phyloP scores from a whole-genome alignment of 1,140 invertebrate species.

The Sycophaga agraensis region DNA sequence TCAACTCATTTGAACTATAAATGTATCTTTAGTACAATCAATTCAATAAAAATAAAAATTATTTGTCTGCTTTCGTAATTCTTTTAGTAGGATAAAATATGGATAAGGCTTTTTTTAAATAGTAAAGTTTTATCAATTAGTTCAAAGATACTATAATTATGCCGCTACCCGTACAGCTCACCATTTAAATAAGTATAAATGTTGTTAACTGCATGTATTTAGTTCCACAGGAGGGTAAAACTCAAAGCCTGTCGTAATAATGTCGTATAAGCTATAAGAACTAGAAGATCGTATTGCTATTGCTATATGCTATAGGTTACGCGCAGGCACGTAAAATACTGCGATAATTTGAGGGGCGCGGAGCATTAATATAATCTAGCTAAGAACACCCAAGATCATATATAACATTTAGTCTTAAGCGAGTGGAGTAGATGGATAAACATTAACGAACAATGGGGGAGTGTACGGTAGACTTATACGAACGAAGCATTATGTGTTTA shows the following conservation, averaged over 20 bases:
- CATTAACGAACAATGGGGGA: neutral
- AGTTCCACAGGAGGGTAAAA: no score
- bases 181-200: no score
- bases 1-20: no score
- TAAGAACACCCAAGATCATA: constrained; percentile 3
- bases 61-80: neutral
- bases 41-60: neutral
- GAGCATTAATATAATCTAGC: neutral
- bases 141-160: no score
- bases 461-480: no score
- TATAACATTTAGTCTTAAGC: neutral
- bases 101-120: neutral
- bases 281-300: constrained; percentile 12
- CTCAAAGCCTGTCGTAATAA: no score
- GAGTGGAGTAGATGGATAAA: neutral
- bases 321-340: neutral
- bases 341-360: constrained; percentile 6
- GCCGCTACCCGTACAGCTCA: no score
- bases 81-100: neutral
- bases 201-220: no score
- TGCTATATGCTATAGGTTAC: no score
- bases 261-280: no score
- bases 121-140: no score
- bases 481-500: no score
- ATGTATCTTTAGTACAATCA: neutral